phyloP scores from a whole-genome alignment of 2,888 invertebrate genomes.

The Agrenia bidenticulata region DNA sequence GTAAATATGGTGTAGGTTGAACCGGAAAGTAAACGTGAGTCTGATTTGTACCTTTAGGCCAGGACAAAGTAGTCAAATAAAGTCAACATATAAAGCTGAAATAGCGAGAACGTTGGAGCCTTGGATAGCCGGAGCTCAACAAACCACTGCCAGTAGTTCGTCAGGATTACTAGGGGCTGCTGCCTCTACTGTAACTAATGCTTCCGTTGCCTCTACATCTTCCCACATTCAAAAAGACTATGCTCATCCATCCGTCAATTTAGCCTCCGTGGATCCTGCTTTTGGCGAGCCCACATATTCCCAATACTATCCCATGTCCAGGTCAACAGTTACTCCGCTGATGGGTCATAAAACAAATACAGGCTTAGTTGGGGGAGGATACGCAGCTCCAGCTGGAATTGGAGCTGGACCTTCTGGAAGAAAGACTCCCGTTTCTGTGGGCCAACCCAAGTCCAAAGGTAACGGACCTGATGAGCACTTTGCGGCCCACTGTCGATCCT shows the following conservation, averaged over 20 bases:
- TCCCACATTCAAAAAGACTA: conserved; percentile 48
- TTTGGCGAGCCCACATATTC: conserved; percentile 52
- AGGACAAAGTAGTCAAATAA: conserved; percentile 61
- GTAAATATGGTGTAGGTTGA: no score
- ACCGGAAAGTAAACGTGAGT: no score
- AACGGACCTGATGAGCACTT: conserved; percentile 63
- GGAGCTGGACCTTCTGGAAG: conserved; percentile 43
- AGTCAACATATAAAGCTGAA: conserved; percentile 66
- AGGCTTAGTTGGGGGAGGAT: conserved; percentile 39
- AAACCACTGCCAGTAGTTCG: conserved; percentile 20
- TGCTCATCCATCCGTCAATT: conserved; percentile 49
- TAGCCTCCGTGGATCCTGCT: conserved; percentile 44
- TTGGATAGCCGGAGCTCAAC: conserved; percentile 59
- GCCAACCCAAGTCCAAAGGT: conserved; percentile 55
- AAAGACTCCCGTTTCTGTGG: conserved; percentile 49
- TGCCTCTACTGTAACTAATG: conserved; percentile 30
- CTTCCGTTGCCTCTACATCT: conserved; percentile 37
- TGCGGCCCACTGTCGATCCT: conserved; percentile 65
- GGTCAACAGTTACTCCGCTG: conserved; percentile 50
- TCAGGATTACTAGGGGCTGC: conserved; percentile 23
- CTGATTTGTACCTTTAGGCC: conserved; percentile 56
- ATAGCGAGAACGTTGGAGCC: conserved; percentile 66
- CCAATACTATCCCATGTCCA: conserved; percentile 52
- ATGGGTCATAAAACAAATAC: conserved; percentile 40
- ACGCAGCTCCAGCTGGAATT: conserved; percentile 49